A percentile compares a stretch with the other conserved stretches of the same genome.
These are phyloP conservation scores for Ramazzottius varieornatus DNA, from an alignment of 2,888 invertebrate species.

Conservation along the genomic window DNA sequence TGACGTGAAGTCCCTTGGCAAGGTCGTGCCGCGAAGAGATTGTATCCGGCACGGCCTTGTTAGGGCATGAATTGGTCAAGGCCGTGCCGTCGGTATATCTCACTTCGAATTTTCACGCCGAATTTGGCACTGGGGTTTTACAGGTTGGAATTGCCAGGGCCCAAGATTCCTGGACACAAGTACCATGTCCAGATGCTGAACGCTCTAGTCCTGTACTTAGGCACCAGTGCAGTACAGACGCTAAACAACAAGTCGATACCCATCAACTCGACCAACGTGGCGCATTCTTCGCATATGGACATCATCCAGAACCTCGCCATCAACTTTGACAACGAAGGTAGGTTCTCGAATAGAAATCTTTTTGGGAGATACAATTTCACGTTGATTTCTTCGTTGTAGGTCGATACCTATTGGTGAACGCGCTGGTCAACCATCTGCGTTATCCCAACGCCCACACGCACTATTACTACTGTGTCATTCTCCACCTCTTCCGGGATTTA, in stretches of 20 bases:
- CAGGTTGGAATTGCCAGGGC: too few species aligned
- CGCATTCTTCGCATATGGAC: constrained; percentile 96
- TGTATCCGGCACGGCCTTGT: too few species aligned
- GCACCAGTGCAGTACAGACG: constrained; percentile 73
- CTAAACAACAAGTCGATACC: constrained; percentile 69
- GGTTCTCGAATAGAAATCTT: too few species aligned
- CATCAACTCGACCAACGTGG: constrained; percentile 88
- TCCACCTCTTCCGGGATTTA: constrained; percentile 76
- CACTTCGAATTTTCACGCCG: too few species aligned
- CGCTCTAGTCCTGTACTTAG: constrained; percentile 85
- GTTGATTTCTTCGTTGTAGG: constrained; percentile 18
- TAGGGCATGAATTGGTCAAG: too few species aligned
- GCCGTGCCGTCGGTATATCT: too few species aligned
- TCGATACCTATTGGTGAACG: constrained; percentile 83
- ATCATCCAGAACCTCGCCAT: constrained; percentile 97
- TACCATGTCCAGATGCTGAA: constrained; percentile 93
- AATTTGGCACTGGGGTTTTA: too few species aligned
- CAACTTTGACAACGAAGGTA: constrained; percentile 84
- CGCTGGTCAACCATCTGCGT: constrained; percentile 88
- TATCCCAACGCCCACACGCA: constrained; percentile 99
- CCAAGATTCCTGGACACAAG: constrained; percentile 50
- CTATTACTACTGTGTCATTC: constrained; percentile 88
- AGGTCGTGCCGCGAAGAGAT: too few species aligned
- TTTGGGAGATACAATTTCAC: not conserved
- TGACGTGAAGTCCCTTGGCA: too few species aligned